Evolutionary conservation across 2,113 vertebrate species (phyloP), one percentile per base, ranked within the genome.

Genomic region (Caracal caracal): DNA sequence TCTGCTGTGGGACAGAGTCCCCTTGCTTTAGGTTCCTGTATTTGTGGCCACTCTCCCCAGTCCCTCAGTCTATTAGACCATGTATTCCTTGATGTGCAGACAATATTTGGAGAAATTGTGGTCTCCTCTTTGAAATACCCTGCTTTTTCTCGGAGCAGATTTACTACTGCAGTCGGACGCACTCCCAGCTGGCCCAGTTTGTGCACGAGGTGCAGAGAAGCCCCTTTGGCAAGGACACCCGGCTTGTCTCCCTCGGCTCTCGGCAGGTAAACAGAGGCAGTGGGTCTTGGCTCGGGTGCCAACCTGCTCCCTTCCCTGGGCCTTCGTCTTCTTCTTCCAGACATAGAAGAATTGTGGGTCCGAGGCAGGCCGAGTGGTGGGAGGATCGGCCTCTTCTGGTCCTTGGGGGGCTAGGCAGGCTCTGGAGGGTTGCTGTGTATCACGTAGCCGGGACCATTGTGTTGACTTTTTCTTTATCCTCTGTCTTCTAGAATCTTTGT

Each of bases 111-210:
- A 43, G 10, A 5, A 30, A 3, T 43, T 15, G 9, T 0, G 2
- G 35, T 17, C 43, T 33, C 2, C 24, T 35, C 65, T 88, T 16
- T 83, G 73, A 75, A 49, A 63, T n/a, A 15, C 17, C 35, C n/a
- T 47, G 84, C 16, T 83, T 73, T 75, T 51, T 94, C 26, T 70
- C 43, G 16, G 0, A 0, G 63, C 73, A 99, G 99, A 99, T 99
- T 94, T 99, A 99, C 98, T 99, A 99, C 98, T 99, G 99, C 97
- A 99, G 99, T 90, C 99, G 99, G 89, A 99, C 99, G 3, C 99
- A 99, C 95, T 99, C 99, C 15, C 99, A 99, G 98, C 98, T 99
- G 91, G 98, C 99, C 59, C 99, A 99, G 97, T 99, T 99, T 96
- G 99, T 99, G 66, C 99, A 90, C 0, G 99, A 99, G 96, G 99